phyloP scores from a whole-genome alignment of 2,888 invertebrate species.

The Cheilosia variabilis region DNA sequence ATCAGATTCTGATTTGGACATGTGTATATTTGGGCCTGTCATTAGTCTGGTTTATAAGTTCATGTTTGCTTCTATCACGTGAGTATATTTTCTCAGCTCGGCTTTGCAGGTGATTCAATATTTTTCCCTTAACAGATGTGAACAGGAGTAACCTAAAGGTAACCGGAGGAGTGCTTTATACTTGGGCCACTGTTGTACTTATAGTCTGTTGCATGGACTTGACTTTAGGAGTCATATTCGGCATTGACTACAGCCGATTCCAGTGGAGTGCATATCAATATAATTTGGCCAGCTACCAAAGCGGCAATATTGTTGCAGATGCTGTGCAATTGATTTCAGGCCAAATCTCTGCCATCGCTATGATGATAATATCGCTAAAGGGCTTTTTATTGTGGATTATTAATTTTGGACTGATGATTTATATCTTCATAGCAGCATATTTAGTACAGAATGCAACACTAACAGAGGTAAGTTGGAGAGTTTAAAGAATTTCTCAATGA shows the following conservation, averaged over 20 bases:
- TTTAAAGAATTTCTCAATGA: background rate
- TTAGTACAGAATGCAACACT: conserved; percentile 51
- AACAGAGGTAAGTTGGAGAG: conserved; percentile 36
- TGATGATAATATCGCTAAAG: conserved; percentile 83
- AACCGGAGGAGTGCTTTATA: conserved; percentile 78
- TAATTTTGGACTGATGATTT: conserved; percentile 80
- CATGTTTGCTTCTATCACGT: conserved; percentile 80
- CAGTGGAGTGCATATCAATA: conserved; percentile 75
- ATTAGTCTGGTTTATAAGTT: conserved; percentile 81
- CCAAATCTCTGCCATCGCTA: conserved; percentile 80
- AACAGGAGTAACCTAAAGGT: conserved; percentile 77
- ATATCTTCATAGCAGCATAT: conserved; percentile 77
- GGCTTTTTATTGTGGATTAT: conserved; percentile 84
- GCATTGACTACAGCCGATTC: conserved; percentile 81
- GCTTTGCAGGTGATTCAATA: background rate
- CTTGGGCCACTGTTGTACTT: conserved; percentile 80
- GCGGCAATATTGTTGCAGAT: conserved; percentile 75
- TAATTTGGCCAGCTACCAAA: conserved; percentile 77
- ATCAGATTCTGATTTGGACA: conserved; percentile 80
- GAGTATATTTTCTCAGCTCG: conserved; percentile 68
- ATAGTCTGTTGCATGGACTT: conserved; percentile 81
- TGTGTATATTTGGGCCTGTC: conserved; percentile 81
- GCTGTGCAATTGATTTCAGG: conserved; percentile 79
- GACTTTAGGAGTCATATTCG: conserved; percentile 81
- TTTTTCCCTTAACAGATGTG: conserved; percentile 77